A percentile compares a stretch with the other conserved stretches of the same genome.
phyloP scores from a whole-genome alignment of 2,888 invertebrate species.

The Scelioninae gen. 1 region DNA sequence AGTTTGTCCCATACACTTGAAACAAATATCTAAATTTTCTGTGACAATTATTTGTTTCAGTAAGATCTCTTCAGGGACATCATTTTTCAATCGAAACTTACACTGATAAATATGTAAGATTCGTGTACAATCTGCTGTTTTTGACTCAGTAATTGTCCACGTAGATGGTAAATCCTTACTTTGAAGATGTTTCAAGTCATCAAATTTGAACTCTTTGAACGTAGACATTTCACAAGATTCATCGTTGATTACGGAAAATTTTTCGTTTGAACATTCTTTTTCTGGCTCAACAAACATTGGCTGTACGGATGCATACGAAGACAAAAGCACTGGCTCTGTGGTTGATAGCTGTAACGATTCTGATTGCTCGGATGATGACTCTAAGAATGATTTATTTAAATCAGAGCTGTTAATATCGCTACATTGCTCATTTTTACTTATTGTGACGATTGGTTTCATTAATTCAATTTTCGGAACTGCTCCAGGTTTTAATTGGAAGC shows the following conservation, averaged over 20 bases:
- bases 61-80: not conserved
- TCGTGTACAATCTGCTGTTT: not conserved
- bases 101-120: slow-evolving; percentile 22
- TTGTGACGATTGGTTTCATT: not conserved
- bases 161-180: not conserved
- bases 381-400: too few relatives aligned
- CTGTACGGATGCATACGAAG: too few relatives aligned
- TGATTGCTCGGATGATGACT: too few relatives aligned
- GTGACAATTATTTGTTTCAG: slow-evolving; percentile 29
- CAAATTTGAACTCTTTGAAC: too few relatives aligned
- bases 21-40: not conserved
- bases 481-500: not conserved
- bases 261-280: too few relatives aligned
- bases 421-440: too few relatives aligned
- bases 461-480: not conserved
- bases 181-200: not conserved
- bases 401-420: too few relatives aligned
- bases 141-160: not conserved
- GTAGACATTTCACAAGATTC: too few relatives aligned
- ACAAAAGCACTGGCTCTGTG: too few relatives aligned
- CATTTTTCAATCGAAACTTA: not conserved
- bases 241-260: too few relatives aligned
- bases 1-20: slow-evolving; percentile 18
- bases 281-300: too few relatives aligned
- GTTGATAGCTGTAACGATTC: too few relatives aligned